phyloP scores from a whole-genome alignment of 64 coral and sea anemone genomes.

The Porites lutea region DNA sequence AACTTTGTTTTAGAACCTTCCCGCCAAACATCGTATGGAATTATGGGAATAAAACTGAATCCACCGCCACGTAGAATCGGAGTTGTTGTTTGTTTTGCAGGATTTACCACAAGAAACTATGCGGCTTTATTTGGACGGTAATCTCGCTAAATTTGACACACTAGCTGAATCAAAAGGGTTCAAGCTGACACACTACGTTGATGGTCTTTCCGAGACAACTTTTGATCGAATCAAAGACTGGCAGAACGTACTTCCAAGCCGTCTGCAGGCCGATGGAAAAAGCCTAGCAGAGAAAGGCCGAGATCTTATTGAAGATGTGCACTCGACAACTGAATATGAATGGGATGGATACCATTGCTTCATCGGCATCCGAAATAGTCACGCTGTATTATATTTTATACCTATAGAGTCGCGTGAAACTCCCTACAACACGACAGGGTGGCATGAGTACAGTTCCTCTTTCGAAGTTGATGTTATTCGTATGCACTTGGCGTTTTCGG shows the following conservation, averaged over 20 bases:
- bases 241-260: background rate
- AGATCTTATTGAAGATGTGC: background rate
- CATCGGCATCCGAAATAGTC: slow-evolving; percentile 17
- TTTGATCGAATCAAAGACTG: slow-evolving; percentile 33
- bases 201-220: slow-evolving; percentile 2
- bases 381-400: slow-evolving; percentile 1
- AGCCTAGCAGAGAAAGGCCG: slow-evolving; percentile 1
- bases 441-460: background rate
- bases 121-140: slow-evolving; percentile 23
- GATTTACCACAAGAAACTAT: background rate
- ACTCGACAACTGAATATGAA: slow-evolving; percentile 2
- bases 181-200: slow-evolving; percentile 26
- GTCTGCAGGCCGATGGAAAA: slow-evolving; percentile 6
- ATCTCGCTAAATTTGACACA: slow-evolving; percentile 8
- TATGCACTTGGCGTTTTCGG: background rate
- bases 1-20: background rate
- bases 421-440: background rate
- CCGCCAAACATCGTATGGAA: too few relatives aligned
- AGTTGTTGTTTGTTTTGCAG: too few relatives aligned
- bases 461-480: background rate
- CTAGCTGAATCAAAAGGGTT: slow-evolving; percentile 12
- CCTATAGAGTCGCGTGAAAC: slow-evolving; percentile 7
- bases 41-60: too few relatives aligned
- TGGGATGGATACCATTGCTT: slow-evolving; percentile 35
- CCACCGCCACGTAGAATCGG: too few relatives aligned